A percentile compares a stretch with the other conserved stretches of the same genome.
Conservation (phyloP, 1,140 invertebrate genomes). For the Ceratoteleas bidentatus region DNA sequence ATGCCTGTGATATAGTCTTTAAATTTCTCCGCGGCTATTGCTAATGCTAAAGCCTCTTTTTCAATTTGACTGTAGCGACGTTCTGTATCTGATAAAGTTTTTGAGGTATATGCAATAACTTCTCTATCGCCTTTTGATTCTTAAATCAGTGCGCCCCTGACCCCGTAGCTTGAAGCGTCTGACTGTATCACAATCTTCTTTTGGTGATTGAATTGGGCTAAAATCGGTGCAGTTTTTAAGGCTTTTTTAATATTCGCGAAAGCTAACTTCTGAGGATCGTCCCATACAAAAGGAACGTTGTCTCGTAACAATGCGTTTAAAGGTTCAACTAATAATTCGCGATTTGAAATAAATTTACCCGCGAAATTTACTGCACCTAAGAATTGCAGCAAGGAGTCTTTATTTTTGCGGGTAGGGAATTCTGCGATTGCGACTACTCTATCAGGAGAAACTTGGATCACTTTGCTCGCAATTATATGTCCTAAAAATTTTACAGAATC, state of each 20-base stretch:
- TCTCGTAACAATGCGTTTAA: background rate
- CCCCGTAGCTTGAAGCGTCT: constrained; percentile 1
- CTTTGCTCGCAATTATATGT: background rate
- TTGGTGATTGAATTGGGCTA: background rate
- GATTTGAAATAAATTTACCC: background rate
- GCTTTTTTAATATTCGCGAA: background rate
- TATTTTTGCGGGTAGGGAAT: background rate
- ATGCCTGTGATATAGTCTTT: no score
- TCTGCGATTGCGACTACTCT: background rate
- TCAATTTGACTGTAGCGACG: no score
- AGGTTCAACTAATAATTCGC: background rate
- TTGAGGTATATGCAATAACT: no score
- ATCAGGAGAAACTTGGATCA: background rate
- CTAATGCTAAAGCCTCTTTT: no score
- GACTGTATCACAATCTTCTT: background rate
- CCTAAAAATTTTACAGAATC: background rate
- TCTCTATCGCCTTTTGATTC: no score
- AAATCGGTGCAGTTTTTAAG: background rate
- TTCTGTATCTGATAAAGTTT: no score
- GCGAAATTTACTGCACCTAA: constrained; percentile 1
- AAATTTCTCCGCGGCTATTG: no score
- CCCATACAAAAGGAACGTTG: background rate
- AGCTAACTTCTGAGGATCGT: background rate
- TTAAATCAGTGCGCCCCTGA: no score
- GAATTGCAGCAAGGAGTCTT: background rate